Evolutionary conservation across 2,888 invertebrate species (phyloP).

Genomic region (Saturnia pavonia): DNA sequence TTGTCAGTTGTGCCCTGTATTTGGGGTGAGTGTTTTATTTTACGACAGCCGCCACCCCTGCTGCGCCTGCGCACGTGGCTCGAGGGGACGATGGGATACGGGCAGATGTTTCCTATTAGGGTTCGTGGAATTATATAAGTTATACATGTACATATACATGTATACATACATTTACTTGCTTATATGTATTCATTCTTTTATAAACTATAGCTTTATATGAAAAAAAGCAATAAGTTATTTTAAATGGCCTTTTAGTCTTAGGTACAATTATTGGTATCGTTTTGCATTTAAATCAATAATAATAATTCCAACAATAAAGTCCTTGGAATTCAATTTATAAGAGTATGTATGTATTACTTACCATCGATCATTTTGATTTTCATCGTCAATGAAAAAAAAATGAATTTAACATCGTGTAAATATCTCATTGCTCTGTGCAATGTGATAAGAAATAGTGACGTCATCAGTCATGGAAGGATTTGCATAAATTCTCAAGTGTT

Average conservation of each 20-base stretch:
- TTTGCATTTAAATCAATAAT: background rate
- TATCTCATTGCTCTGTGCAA: background rate
- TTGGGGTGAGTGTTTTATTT: conserved; percentile 68
- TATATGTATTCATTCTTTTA: background rate
- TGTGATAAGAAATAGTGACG: conserved; percentile 10
- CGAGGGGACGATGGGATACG: conserved; percentile 50
- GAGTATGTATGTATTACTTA: background rate
- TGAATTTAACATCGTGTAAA: background rate
- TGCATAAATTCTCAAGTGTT: conserved; percentile 5
- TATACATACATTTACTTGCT: background rate
- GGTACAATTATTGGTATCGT: background rate
- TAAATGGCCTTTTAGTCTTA: background rate
- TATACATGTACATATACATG: background rate
- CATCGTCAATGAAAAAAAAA: background rate
- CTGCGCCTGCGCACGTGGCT: conserved; percentile 73
- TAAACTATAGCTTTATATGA: too few species aligned
- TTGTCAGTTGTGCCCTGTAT: conserved; percentile 55
- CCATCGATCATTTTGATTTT: background rate
- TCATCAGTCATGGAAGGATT: conserved; percentile 5
- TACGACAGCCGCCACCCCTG: conserved; percentile 72
- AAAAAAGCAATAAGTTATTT: background rate
- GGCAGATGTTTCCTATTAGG: conserved; percentile 73
- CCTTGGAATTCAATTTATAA: background rate
- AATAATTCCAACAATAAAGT: background rate
- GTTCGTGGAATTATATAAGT: conserved; percentile 25